Evolutionary conservation across 1,140 invertebrate species (phyloP).

Genomic region (Drosophila burlai): DNA sequence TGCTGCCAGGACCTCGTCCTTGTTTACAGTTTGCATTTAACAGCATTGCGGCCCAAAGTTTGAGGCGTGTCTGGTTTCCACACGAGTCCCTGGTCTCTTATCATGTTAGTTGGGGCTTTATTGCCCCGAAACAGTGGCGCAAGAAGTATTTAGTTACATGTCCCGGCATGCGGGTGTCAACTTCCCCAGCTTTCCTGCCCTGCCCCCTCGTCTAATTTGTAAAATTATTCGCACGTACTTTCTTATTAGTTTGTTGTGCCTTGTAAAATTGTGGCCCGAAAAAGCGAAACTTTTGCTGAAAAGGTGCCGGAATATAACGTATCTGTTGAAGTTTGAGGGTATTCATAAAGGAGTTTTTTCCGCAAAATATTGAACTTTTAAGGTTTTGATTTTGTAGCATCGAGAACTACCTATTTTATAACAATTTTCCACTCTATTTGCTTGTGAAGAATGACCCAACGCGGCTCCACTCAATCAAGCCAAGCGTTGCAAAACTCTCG

Average conservation of each 20-base stretch:
- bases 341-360: not conserved
- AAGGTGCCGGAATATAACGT: not conserved
- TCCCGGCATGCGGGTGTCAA: conserved; percentile 35
- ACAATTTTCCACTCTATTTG: conserved; percentile 23
- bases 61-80: conserved; percentile 50
- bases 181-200: not conserved
- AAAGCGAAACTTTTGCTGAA: conserved; percentile 43
- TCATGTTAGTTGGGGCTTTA: conserved; percentile 63
- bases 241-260: conserved; percentile 71
- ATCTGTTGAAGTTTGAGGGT: not conserved
- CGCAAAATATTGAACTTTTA: not conserved
- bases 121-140: conserved; percentile 26
- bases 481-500: conserved; percentile 25
- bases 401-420: not conserved
- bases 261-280: conserved; percentile 36
- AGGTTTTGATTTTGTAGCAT: not conserved
- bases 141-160: conserved; percentile 55
- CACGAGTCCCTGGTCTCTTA: conserved; percentile 55
- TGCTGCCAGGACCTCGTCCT: conserved; percentile 27
- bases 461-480: conserved; percentile 22
- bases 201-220: conserved; percentile 54
- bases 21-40: conserved; percentile 50
- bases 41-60: conserved; percentile 39
- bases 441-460: conserved; percentile 12
- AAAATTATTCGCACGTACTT: conserved; percentile 78